Conservation (phyloP, 2,888 invertebrate species). For the Phragmatobia fuliginosa region DNA sequence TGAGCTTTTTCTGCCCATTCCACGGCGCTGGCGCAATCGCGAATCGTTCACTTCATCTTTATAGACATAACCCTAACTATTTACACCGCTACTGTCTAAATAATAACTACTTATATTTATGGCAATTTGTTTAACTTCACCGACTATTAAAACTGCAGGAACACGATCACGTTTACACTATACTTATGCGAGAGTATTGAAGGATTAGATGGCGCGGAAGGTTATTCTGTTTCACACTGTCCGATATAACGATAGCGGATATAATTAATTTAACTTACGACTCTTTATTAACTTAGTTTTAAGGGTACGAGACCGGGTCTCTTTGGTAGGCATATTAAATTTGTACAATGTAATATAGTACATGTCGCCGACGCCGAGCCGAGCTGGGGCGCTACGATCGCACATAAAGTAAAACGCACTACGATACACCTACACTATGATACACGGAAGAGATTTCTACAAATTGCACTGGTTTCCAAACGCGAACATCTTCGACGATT, state of each 20-base stretch:
- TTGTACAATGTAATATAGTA: constrained; percentile 86
- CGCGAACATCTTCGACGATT: constrained; percentile 83
- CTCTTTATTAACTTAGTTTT: constrained; percentile 84
- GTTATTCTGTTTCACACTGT: constrained; percentile 77
- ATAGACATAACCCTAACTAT: constrained; percentile 79
- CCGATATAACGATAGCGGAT: constrained; percentile 73
- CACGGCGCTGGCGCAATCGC: constrained; percentile 78
- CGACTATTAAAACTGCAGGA: constrained; percentile 86
- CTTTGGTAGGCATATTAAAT: constrained; percentile 87
- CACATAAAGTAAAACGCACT: constrained; percentile 78
- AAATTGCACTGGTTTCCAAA: constrained; percentile 86
- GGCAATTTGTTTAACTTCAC: constrained; percentile 87
- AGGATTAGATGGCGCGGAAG: constrained; percentile 83
- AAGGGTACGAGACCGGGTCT: constrained; percentile 87
- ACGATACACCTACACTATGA: constrained; percentile 84
- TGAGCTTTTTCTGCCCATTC: constrained; percentile 82
- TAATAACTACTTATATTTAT: constrained; percentile 86
- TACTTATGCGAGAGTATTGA: constrained; percentile 86
- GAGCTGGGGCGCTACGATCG: constrained; percentile 68
- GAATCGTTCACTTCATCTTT: constrained; percentile 77
- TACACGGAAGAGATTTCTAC: constrained; percentile 86
- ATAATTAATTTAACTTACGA: constrained; percentile 82
- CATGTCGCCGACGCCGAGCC: constrained; percentile 73
- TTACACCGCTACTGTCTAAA: constrained; percentile 83
- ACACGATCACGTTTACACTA: constrained; percentile 86